Conservation (phyloP, 2,888 invertebrate genomes). For the Dasysyrphus albostriatus region DNA sequence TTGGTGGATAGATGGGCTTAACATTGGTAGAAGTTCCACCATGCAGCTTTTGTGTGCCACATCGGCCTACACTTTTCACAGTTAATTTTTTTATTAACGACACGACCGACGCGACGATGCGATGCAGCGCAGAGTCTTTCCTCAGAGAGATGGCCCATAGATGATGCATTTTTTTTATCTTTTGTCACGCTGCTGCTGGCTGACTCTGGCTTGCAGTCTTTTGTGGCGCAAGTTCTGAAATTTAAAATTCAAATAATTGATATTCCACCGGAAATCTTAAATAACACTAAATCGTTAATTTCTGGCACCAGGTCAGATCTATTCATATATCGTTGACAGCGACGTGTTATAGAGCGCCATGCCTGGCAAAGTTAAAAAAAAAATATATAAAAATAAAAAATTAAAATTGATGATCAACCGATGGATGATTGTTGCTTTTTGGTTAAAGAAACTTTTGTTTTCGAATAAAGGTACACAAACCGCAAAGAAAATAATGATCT, state of each 20-base stretch:
- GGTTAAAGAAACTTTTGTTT: slow-evolving; percentile 46
- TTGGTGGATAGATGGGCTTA: neutral
- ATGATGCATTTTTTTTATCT: slow-evolving; percentile 57
- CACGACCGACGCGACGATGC: too few relatives aligned
- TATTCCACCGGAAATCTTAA: slow-evolving; percentile 63
- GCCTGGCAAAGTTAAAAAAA: slow-evolving; percentile 1
- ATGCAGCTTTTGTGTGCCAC: slow-evolving; percentile 51
- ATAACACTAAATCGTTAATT: slow-evolving; percentile 64
- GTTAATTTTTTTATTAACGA: slow-evolving; percentile 51
- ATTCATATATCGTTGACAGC: slow-evolving; percentile 62
- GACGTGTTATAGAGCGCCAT: slow-evolving; percentile 65
- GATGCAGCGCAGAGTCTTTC: neutral
- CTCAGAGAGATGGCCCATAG: slow-evolving; percentile 23
- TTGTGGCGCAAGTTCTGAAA: slow-evolving; percentile 69
- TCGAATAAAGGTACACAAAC: slow-evolving; percentile 39
- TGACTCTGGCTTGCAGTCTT: slow-evolving; percentile 32
- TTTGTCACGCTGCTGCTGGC: slow-evolving; percentile 30
- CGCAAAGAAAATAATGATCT: slow-evolving; percentile 56
- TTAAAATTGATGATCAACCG: slow-evolving; percentile 47
- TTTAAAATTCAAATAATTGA: slow-evolving; percentile 66
- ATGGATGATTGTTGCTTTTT: slow-evolving; percentile 65
- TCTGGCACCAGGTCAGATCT: slow-evolving; percentile 31
- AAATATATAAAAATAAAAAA: too few relatives aligned
- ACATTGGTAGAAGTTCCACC: slow-evolving; percentile 9
- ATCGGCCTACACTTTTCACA: slow-evolving; percentile 73